Base-by-base conservation (phyloP, 53 echinoderm and acorn worm genomes). In the Hippasteria phrygiana region DNA sequence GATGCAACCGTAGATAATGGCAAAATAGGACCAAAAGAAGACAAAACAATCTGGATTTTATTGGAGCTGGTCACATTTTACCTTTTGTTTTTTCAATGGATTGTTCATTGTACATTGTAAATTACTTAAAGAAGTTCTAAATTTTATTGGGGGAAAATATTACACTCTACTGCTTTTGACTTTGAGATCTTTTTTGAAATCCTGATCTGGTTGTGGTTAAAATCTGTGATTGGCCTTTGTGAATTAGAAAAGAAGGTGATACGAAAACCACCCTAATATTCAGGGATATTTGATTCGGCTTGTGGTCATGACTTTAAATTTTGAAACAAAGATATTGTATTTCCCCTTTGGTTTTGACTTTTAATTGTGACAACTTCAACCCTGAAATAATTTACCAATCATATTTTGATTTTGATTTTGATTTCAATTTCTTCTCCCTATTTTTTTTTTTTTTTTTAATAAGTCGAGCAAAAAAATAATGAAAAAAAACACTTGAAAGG, bases 71-170 rank as follows among this genome's bases (percentile, higher is more conserved):
- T 59, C 26, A 8, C 26, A 59, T 51, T 77, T 42, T 77, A 27
- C 31, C 29, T 31, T 51, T 53, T 51, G 3, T 51, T 76, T 75
- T 79, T 62, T 73, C 14, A 9, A n/a, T 40, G 79, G 50, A 35
- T 36, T 70, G 34, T 50, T 48, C 36, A 28, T n/a, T 84, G 84
- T 84, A 84, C 70, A 84, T 84, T 84, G 63, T 84, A 84, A 84
- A 84, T 84, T 67, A 47, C 32, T 27, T 48, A 18, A 69, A 26
- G 66, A 46, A 34, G 24, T 43, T 79, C 28, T 5, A 40, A 62
- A 55, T 62, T 55, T 41, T 37, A 79, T 62, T 55, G 20, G 37
- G 34, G 39, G 26, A 13, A 46, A 74, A 26, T 8, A 40, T 10
- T 9, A 71, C 8, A 42, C 41, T 75, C 20, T 1, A 48, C 20